phyloP scores from a whole-genome alignment of 2,113 vertebrate genomes.

The Phylloscopus trochiloides region DNA sequence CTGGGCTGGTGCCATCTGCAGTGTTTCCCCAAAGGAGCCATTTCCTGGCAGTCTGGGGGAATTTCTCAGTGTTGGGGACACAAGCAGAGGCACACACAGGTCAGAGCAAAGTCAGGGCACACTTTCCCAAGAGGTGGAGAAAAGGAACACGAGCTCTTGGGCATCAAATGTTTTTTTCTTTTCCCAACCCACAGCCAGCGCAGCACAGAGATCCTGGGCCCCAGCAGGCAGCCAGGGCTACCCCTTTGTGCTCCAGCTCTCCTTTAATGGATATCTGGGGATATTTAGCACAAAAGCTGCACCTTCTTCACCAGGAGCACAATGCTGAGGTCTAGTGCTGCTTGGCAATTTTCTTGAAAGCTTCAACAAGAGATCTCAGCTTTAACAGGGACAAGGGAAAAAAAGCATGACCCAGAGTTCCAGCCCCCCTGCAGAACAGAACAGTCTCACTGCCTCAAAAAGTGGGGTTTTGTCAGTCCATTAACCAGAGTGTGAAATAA shows the following conservation, averaged over 20 bases:
- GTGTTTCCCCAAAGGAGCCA: background rate
- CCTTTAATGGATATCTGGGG: background rate
- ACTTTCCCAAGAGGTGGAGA: background rate
- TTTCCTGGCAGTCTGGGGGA: background rate
- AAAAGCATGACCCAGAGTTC: background rate
- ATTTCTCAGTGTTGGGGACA: background rate
- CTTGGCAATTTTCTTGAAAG: background rate
- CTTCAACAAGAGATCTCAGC: background rate
- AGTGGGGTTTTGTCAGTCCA: background rate
- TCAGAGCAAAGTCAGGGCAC: background rate
- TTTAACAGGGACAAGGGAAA: background rate
- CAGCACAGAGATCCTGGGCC: background rate
- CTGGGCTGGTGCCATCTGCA: background rate
- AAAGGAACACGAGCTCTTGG: background rate
- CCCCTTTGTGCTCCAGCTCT: background rate
- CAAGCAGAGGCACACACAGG: accelerated
- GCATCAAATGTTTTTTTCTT: background rate
- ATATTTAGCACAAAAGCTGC: background rate
- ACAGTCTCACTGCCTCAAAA: background rate
- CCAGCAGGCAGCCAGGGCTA: background rate
- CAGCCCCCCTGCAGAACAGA: background rate
- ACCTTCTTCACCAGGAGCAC: background rate
- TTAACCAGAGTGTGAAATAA: conserved; percentile 5
- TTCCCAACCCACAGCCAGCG: background rate
- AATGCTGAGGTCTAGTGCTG: background rate